Conservation (phyloP, 2,797 vertebrate species). For the Sebastes jordani region DNA sequence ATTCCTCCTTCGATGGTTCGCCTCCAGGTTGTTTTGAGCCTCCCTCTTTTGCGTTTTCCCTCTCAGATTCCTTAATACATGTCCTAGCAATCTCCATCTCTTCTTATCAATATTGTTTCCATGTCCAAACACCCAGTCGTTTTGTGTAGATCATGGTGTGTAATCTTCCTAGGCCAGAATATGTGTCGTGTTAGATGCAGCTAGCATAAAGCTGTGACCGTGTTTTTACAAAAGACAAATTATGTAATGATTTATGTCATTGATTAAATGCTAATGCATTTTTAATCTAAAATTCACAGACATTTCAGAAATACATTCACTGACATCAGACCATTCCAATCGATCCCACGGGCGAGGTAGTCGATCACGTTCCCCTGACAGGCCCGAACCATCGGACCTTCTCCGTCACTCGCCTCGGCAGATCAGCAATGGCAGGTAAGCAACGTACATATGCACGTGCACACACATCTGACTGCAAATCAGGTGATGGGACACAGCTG, state of each 20-base stretch:
- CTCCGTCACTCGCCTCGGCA: constrained; percentile 93
- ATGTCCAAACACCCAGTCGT: no score
- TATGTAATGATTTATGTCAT: not conserved
- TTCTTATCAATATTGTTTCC: no score
- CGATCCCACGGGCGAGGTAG: constrained; percentile 91
- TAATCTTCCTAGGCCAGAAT: no score
- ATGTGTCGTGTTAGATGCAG: not conserved
- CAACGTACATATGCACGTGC: not conserved
- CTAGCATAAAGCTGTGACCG: not conserved
- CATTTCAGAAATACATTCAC: constrained; percentile 99
- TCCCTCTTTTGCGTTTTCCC: no score
- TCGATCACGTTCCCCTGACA: constrained; percentile 93
- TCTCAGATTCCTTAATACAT: no score
- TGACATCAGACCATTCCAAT: constrained; percentile 97
- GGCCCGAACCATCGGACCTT: constrained; percentile 90
- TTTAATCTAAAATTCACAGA: constrained; percentile 83
- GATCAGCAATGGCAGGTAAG: constrained; percentile 95
- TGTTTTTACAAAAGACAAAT: not conserved
- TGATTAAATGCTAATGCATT: constrained; percentile 23
- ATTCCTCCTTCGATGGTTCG: no score
- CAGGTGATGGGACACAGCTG: constrained; percentile 24
- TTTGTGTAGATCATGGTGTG: no score
- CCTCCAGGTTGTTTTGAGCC: no score
- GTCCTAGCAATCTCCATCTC: no score
- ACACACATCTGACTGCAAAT: constrained; percentile 24